Evolutionary conservation across 1,140 invertebrate genomes (phyloP).

Genomic region (Triops longicaudatus): DNA sequence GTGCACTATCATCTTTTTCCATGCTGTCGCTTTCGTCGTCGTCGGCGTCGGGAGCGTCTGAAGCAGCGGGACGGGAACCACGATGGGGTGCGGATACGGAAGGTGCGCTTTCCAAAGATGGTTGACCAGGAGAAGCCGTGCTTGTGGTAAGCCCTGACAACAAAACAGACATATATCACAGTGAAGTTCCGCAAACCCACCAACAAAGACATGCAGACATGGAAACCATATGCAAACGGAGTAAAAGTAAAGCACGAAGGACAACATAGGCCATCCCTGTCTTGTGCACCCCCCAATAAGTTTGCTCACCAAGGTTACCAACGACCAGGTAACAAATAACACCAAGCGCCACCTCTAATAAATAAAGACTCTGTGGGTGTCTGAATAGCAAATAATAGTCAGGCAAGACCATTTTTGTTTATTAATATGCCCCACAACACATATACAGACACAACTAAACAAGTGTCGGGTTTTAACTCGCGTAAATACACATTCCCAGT

Average conservation of each 20-base stretch:
- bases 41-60: not conserved
- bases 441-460: not conserved
- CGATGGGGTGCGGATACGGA: not conserved
- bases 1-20: not conserved
- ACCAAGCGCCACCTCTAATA: not conserved
- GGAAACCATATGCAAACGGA: not conserved
- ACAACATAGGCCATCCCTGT: not conserved
- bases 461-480: not conserved
- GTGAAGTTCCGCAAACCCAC: not conserved
- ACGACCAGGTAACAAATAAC: not conserved
- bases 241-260: not conserved
- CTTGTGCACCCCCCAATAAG: not conserved
- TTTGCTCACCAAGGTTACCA: not conserved
- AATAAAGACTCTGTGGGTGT: no score
- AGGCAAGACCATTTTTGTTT: not conserved
- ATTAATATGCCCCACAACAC: not conserved
- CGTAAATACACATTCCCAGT: not conserved
- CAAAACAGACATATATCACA: slow-evolving; percentile 8
- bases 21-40: not conserved
- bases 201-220: not conserved
- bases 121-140: slow-evolving; percentile 13
- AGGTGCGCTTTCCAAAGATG: slow-evolving; percentile 2
- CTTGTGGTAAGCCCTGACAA: slow-evolving; percentile 11
- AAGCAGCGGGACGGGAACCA: not conserved
- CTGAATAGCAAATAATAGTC: no score